Conservation (phyloP, 2,888 invertebrate species). For the Hartigia nigra region DNA sequence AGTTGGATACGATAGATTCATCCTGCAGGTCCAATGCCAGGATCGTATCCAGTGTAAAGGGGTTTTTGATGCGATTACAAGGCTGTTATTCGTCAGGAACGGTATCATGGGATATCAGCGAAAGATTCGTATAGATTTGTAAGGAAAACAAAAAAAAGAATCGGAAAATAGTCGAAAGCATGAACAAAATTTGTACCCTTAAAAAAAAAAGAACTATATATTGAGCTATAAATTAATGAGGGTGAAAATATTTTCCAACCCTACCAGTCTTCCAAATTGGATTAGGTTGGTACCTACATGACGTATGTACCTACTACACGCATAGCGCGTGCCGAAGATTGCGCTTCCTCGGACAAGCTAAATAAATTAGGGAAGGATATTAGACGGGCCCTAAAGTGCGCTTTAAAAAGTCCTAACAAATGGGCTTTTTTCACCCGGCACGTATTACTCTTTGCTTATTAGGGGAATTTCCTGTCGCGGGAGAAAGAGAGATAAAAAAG, state of each 20-base stretch:
- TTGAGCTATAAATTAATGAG: background rate
- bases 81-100: background rate
- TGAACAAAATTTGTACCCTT: background rate
- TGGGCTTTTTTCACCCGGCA: conserved; percentile 17
- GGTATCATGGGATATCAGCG: background rate
- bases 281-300: background rate
- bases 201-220: background rate
- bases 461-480: background rate
- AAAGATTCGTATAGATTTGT: background rate
- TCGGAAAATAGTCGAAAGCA: no score
- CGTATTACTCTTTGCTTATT: conserved; percentile 6
- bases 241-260: background rate
- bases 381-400: conserved; percentile 20
- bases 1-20: background rate
- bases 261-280: background rate
- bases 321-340: conserved; percentile 30
- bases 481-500: background rate
- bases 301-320: conserved; percentile 15
- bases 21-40: background rate
- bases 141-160: background rate
- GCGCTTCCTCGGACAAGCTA: conserved; percentile 29
- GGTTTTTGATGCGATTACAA: background rate
- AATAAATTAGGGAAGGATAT: conserved; percentile 38
- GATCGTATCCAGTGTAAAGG: background rate
- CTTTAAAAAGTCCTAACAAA: conserved; percentile 24